Percentiles rank a stretch among this genome's conserved stretches.
Evolutionary conservation across 35 echinoderm and acorn worm genomes (phyloP).

Genomic region (Apostichopus californicus): DNA sequence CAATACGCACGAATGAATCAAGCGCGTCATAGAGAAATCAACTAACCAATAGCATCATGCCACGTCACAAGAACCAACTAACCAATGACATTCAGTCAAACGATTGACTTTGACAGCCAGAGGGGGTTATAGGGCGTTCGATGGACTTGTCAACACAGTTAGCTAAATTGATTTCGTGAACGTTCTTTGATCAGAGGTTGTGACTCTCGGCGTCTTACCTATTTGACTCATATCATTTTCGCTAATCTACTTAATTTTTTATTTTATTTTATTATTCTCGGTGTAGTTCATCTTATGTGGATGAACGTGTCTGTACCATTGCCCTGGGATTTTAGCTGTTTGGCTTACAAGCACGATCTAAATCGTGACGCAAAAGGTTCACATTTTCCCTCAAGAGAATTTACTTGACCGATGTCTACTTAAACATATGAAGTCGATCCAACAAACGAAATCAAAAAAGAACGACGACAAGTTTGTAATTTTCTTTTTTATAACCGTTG

Average conservation of each 20-base stretch:
- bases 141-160: constrained; percentile 17
- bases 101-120: constrained; percentile 3
- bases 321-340: constrained; percentile 7
- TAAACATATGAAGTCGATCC: background rate
- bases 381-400: background rate
- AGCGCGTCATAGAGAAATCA: no score
- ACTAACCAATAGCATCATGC: background rate
- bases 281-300: background rate
- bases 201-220: background rate
- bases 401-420: background rate
- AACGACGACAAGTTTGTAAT: no score
- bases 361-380: background rate
- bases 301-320: background rate
- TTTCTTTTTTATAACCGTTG: no score
- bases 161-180: background rate
- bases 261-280: background rate
- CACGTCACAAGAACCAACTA: background rate
- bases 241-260: constrained; percentile 1
- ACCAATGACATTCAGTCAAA: background rate
- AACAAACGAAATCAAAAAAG: no score
- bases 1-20: no score
- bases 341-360: background rate
- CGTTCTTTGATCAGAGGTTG: background rate
- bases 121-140: background rate
- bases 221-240: background rate